Evolutionary conservation across 2,113 vertebrate genomes (phyloP).

Genomic region (Rhegmatorhina hoffmannsi): DNA sequence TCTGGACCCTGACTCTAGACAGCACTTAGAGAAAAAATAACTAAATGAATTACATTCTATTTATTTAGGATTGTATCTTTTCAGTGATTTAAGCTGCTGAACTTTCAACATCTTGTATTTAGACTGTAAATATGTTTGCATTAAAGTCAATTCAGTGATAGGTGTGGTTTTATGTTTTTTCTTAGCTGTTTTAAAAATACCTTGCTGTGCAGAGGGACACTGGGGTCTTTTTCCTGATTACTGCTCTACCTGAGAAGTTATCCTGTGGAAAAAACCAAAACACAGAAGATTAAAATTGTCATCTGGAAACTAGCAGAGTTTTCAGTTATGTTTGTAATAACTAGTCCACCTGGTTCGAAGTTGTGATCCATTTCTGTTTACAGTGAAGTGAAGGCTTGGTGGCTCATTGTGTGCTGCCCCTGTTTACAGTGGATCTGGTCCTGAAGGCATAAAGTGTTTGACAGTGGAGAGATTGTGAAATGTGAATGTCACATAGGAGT

Average conservation of each 20-base stretch:
- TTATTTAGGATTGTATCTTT: background rate
- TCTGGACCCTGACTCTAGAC: background rate
- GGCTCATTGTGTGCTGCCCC: background rate
- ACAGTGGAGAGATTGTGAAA: background rate
- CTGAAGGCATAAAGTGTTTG: background rate
- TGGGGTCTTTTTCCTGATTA: background rate
- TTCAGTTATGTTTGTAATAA: background rate
- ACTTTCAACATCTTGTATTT: background rate
- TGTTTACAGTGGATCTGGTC: background rate
- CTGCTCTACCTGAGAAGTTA: background rate
- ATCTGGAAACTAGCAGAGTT: background rate
- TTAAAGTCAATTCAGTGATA: background rate
- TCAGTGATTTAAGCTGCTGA: background rate
- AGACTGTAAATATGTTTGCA: background rate
- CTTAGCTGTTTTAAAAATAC: background rate
- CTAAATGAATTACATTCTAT: background rate
- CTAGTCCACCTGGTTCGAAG: background rate
- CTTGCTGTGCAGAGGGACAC: background rate
- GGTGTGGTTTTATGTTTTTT: background rate
- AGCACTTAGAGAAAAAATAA: background rate
- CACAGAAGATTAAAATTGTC: background rate
- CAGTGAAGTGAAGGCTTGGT: background rate
- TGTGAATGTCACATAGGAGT: background rate
- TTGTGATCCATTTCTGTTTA: background rate
- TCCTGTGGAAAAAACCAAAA: background rate